Evolutionary conservation across 1,140 invertebrate species (phyloP), one percentile per base, ranked within the genome.

Genomic region (Drosophila sp.): DNA sequence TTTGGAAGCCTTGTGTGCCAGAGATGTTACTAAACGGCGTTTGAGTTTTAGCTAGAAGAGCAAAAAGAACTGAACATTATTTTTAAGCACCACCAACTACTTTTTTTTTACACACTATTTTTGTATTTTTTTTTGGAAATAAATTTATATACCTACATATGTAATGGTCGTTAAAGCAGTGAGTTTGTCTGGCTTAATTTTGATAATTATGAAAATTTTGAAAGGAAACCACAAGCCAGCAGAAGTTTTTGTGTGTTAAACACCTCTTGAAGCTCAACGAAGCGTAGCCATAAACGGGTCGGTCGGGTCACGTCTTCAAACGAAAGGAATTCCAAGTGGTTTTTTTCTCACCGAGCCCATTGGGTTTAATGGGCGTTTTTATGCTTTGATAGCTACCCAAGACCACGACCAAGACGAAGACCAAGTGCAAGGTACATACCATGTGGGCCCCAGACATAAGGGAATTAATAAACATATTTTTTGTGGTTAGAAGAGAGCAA

Each of bases 11-110:
- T 69, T 84, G 57, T 89, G 80, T 65, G 67, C 60, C 23, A 57
- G 73, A 4, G 87, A 91, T 30, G 79, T 68, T 25, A 91, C 90
- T 47, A 91, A 91, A 70, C 72, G 90, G n/a, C 81, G 90, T 17
- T 65, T 91, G 1, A 90, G 81, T 55, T 91, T 91, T 56, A 90
- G 90, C 25, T 68, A 78, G 30, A 63, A 27, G 11, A 80, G 75
- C 1, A 44, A 65, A 1, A 82, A 87, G 23, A 29, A 5, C 17
- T 3, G 27, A 27, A 25, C 7, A 57, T 25, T 30, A 64, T 25
- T 60, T 23, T 44, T 17, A 35, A 33, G 7, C 50, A 6, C 10
- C 3, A 17, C 17, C 17, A 17, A 17, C 17, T 17, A 17, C 30
- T 33, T 1, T 30, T 60, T 71, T 85, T 80, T 76, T 80, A 47